Conservation (phyloP, 2,797 vertebrate genomes). For the Limnodromus scolopaceus region DNA sequence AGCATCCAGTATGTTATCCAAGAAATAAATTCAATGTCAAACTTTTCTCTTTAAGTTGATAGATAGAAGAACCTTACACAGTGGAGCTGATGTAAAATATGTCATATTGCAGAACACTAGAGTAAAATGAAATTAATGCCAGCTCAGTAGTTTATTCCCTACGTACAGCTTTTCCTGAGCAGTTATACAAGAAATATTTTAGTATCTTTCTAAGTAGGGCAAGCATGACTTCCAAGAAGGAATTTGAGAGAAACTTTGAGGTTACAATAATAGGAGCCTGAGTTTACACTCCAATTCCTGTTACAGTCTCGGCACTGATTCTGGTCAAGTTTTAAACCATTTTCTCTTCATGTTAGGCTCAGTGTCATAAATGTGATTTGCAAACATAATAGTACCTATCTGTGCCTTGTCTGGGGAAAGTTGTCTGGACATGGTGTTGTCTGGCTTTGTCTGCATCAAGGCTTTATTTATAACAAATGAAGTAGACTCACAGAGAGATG, state of each 20-base stretch:
- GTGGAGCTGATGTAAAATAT: constrained; percentile 34
- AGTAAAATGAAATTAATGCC: constrained; percentile 46
- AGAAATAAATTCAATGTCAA: constrained; percentile 58
- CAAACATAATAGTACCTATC: not conserved
- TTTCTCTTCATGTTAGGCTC: not conserved
- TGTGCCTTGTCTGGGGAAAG: not conserved
- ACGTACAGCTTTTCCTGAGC: not conserved
- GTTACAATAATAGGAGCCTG: not conserved
- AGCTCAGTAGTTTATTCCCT: constrained; percentile 54
- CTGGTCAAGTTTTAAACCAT: not conserved
- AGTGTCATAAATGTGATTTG: not conserved
- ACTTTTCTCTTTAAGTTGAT: constrained; percentile 39
- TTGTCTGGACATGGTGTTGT: not conserved
- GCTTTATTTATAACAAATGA: not conserved
- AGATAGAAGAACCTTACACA: not conserved
- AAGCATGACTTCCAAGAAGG: constrained; percentile 35
- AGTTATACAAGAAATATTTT: constrained; percentile 27
- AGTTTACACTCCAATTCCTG: not conserved
- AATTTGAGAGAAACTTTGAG: constrained; percentile 38
- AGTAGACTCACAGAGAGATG: not conserved
- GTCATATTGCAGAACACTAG: constrained; percentile 1
- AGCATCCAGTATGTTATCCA: constrained; percentile 53
- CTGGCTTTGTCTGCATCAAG: not conserved
- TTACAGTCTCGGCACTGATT: not conserved
- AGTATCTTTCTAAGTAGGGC: constrained; percentile 30